Percentiles rank a stretch among this genome's conserved stretches.
phyloP scores from a whole-genome alignment of 2,113 vertebrate genomes.

The Zosterops hypoxanthus region DNA sequence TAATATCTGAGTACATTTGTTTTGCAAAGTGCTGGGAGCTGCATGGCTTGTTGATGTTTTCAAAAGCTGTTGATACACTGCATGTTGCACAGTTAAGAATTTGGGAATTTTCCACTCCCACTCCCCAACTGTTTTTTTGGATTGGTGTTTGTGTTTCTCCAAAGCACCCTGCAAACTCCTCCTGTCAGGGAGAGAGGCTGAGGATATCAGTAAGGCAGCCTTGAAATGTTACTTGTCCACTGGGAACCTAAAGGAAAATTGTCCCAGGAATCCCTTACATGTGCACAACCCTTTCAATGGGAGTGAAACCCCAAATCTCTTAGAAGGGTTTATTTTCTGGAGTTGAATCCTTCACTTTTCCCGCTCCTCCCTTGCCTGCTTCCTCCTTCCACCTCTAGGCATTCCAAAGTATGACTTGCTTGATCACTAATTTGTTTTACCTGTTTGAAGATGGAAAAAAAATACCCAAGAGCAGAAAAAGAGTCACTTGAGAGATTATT shows the following conservation, averaged over 20 bases:
- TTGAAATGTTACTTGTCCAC: background rate
- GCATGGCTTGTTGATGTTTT: conserved; percentile 47
- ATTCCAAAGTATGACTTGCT: background rate
- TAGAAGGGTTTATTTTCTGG: background rate
- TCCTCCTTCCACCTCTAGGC: background rate
- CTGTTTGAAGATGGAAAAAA: background rate
- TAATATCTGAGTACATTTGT: conserved; percentile 35
- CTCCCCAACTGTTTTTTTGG: conserved; percentile 31
- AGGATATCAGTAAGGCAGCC: background rate
- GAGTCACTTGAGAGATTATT: background rate
- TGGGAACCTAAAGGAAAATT: background rate
- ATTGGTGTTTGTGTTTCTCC: conserved; percentile 18
- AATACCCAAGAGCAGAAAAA: background rate
- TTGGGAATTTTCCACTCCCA: conserved; percentile 63
- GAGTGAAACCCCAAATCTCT: background rate
- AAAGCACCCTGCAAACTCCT: background rate
- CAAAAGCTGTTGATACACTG: conserved; percentile 48
- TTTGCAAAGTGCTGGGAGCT: conserved; percentile 33
- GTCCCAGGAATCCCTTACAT: background rate
- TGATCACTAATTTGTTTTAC: background rate
- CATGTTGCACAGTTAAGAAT: background rate
- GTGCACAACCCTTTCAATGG: background rate
- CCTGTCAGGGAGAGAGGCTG: background rate
- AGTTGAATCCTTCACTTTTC: background rate
- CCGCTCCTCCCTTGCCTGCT: background rate